These are phyloP conservation scores for Labroides dimidiatus DNA, from an alignment of 2,797 vertebrate genomes.

Conservation along the genomic window DNA sequence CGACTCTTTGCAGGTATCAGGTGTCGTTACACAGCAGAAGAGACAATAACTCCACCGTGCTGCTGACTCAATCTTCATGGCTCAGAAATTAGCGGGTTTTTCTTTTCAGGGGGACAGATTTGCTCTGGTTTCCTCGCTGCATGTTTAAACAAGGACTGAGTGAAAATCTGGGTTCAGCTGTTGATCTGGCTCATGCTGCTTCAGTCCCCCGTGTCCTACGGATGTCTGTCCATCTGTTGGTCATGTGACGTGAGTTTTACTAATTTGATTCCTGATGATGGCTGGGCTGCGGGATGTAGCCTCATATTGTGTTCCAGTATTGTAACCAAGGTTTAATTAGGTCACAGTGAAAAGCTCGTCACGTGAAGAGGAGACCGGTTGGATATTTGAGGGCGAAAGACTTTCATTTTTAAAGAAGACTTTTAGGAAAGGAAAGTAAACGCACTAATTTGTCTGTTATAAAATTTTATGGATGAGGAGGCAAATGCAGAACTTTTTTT, in stretches of 20 bases:
- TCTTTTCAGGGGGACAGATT: slow-evolving; percentile 12
- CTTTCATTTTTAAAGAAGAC: too few relatives aligned
- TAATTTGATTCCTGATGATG: slow-evolving; percentile 26
- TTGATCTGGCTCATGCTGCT: slow-evolving; percentile 68
- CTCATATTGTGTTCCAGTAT: neutral
- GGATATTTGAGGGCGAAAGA: too few relatives aligned
- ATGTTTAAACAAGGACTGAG: slow-evolving; percentile 63
- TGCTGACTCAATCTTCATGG: slow-evolving; percentile 18
- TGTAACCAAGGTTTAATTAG: slow-evolving; percentile 4
- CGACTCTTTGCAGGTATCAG: slow-evolving; percentile 46
- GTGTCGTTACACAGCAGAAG: slow-evolving; percentile 13
- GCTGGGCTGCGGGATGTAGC: slow-evolving; percentile 1
- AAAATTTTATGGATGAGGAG: too few relatives aligned
- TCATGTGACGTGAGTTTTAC: slow-evolving; percentile 52
- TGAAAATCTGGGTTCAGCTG: slow-evolving; percentile 72
- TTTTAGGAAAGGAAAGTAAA: too few relatives aligned
- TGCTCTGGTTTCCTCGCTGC: slow-evolving; percentile 38
- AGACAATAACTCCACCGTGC: slow-evolving; percentile 7
- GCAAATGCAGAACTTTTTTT: too few relatives aligned
- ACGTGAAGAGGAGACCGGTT: too few relatives aligned
- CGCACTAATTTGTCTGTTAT: too few relatives aligned
- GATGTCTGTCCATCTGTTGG: slow-evolving; percentile 71
- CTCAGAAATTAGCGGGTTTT: slow-evolving; percentile 29
- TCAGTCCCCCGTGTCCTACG: slow-evolving; percentile 39
- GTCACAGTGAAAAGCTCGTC: neutral